Evolutionary conservation across 1,140 invertebrate species (phyloP).

Genomic region (Magallana angulata): DNA sequence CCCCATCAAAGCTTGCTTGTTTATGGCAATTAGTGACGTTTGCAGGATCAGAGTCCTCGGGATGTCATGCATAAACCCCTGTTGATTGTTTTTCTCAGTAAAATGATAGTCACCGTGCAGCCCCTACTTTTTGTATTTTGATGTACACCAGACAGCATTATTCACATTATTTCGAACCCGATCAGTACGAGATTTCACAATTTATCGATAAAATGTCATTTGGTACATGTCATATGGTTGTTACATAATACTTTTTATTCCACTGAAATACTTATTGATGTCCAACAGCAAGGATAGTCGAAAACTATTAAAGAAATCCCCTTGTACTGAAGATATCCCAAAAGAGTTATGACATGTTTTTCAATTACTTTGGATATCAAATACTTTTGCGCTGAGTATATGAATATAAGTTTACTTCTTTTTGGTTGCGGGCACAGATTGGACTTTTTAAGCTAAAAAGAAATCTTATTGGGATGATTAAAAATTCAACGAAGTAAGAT

Average conservation of each 20-base stretch:
- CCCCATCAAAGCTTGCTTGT: neutral
- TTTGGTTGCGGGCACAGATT: too few species aligned
- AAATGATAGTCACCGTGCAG: neutral
- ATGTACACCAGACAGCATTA: neutral
- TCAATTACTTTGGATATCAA: too few species aligned
- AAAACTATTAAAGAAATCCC: too few species aligned
- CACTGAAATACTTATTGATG: too few species aligned
- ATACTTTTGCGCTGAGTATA: too few species aligned
- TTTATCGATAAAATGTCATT: slow-evolving; percentile 1
- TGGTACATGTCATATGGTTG: neutral
- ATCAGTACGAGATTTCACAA: slow-evolving; percentile 5
- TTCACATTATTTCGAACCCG: neutral
- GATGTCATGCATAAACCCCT: neutral
- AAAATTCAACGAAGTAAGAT: too few species aligned
- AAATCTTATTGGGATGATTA: too few species aligned
- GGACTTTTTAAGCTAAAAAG: too few species aligned
- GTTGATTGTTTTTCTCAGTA: neutral
- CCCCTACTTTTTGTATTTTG: neutral
- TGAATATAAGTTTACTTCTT: too few species aligned
- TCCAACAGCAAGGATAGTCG: too few species aligned
- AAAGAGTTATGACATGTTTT: too few species aligned
- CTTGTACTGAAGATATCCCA: too few species aligned
- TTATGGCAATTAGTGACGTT: neutral
- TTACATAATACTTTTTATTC: neutral
- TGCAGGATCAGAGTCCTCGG: neutral